Base-by-base conservation (phyloP, 2,797 vertebrate species). In the Momotus momota region DNA sequence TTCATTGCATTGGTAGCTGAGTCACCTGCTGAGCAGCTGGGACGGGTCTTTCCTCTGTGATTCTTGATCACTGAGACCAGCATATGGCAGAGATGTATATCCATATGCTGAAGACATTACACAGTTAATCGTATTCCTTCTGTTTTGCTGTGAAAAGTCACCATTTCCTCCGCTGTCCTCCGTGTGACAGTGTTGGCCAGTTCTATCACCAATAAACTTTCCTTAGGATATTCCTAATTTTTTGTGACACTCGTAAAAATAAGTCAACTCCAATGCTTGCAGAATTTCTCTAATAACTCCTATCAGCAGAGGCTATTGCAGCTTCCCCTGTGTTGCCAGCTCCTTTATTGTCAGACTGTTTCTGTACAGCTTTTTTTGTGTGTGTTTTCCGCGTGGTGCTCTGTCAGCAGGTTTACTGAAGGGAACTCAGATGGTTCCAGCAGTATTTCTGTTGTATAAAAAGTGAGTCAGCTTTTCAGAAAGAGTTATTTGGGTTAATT, bases 391-490 rank as follows among this genome's bases (percentile, higher is more conserved):
- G 0, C 1, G 0, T 58, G 61, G 2, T 91, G 67, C 73, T 79
- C 72, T 88, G 72, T 91, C 94, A 95, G 94, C 80, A 81, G 52
- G 43, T 75, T 96, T 94, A 29, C 87, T 64, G 29, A 87, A 73
- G 84, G 78, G 86, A 82, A 12, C 54, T 94, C 57, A 74, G 65
- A 69, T 82, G 67, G 61, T 78, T 96, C 85, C 91, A 86, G 79
- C 2, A 1, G 57, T 61, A 54, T 46, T 90, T 80, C 58, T 86
- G 79, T 88, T 88, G 85, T 46, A 35, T 71, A 91, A 81, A 91
- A 82, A 86, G 38, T 86, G 85, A 97, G 88, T 86, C 93, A 95
- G 90, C 87, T 91, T 94, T 93, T 94, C 82, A 81, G 72, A 81
- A 86, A 58, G 48, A 65, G 43, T 74, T 93, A 73, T 79, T 93